Evolutionary conservation across 2,113 vertebrate species (phyloP), one percentile per base, ranked within the genome.

Genomic region (Larimichthys crocea): DNA sequence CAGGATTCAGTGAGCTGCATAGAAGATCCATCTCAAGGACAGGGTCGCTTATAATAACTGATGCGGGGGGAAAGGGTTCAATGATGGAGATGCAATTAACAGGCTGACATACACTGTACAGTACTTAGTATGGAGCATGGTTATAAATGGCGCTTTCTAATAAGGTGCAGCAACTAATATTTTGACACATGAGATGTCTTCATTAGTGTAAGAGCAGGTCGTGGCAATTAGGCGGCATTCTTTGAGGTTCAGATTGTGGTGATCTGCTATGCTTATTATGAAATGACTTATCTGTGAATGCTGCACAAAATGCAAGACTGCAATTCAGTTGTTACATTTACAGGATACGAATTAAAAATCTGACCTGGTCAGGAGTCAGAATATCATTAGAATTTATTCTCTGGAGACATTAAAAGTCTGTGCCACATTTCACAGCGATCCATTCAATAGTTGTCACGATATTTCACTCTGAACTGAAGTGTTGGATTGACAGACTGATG

Each of bases 101-200:
- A 24, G 29, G 48, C 35, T 82, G 22, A 44, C 35, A 20, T 49
- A 11, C 24, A 53, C 24, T 56, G 8, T 24, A 40, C 10, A 24
- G 10, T 66, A 71, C 26, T 22, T 44, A 44, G 65, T 22, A 75
- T 10, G 53, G 49, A 78, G 24, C 19, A 15, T 12, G 53, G 46
- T 74, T 79, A 55, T 16, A 66, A 26, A 70, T 64, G 6, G 26
- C 17, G 59, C 46, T 35, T 70, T 79, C 7, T 60, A 74, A 48
- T 46, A 69, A 35, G 20, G 52, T 40, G 31, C 50, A 29, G 26
- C 22, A 63, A 50, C 22, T 24, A 68, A 42, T 31, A 56, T 69
- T 81, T 64, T 82, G 74, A 68, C 68, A 81, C 10, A 3, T 12
- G 64, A 6, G 46, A 77, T 40, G 8, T 79, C 40, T 79, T 46